Percentiles rank a stretch among this genome's conserved stretches.
Conservation (phyloP, 2,797 vertebrate species). For the Eidolon dupreanum region DNA sequence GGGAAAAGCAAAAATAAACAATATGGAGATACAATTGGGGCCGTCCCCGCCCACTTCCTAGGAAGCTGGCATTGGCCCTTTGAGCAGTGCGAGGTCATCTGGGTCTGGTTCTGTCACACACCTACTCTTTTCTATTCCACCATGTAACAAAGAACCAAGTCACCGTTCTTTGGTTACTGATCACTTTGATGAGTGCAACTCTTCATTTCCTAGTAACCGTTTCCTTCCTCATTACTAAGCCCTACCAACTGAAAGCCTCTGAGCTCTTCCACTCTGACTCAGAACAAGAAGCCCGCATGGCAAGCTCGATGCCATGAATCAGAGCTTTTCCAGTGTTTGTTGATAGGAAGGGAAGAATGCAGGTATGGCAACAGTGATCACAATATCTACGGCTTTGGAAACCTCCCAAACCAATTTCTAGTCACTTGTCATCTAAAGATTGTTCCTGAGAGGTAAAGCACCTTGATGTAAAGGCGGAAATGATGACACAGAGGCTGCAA, state of each 20-base stretch:
- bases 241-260: conserved; percentile 71
- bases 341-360: conserved; percentile 83
- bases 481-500: conserved; percentile 53
- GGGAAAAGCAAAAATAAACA: conserved; percentile 66
- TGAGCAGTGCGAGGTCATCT: conserved; percentile 58
- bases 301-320: conserved; percentile 10
- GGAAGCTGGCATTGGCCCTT: conserved; percentile 72
- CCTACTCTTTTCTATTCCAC: conserved; percentile 76
- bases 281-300: conserved; percentile 74
- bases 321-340: conserved; percentile 80
- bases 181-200: conserved; percentile 73
- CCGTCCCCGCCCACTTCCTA: conserved; percentile 81
- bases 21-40: conserved; percentile 60
- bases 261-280: conserved; percentile 81
- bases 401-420: conserved; percentile 78
- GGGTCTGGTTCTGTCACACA: conserved; percentile 75
- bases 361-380: conserved; percentile 75
- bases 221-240: conserved; percentile 81
- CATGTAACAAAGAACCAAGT: conserved; percentile 81
- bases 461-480: conserved; percentile 67
- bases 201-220: conserved; percentile 82
- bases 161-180: conserved; percentile 65
- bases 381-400: conserved; percentile 71
- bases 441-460: conserved; percentile 72
- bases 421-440: conserved; percentile 71